Evolutionary conservation across 64 coral and sea anemone genomes (phyloP), one percentile per base, ranked within the genome.

Genomic region (Acropora yongei): DNA sequence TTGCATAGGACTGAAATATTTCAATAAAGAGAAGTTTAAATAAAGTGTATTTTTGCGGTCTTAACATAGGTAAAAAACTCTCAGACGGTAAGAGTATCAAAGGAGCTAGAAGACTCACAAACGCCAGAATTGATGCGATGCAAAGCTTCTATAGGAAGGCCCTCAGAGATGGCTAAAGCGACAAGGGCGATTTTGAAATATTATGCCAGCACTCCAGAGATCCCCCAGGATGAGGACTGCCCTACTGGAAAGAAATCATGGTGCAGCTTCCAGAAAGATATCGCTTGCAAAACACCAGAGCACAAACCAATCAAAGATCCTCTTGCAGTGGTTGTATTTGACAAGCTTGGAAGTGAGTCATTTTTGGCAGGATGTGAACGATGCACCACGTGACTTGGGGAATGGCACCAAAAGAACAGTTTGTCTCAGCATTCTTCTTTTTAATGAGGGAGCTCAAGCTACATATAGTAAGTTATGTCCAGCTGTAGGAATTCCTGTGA

Each of bases 321-420:
- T 1, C 17, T 96, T 14, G 90, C 90, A 17, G 58, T 96, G 6
- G 90, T 92, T 18, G 49, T 85, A 6, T 95, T 92, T 92, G 78
- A 80, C 12, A 65, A 77, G 44, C 85, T 92, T 67, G 86, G 86
- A 7, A 57, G 49, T 67, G 44, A 80, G 49, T 4, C n/a, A 18
- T 92, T 92, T 57, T 46, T 92, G 8, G 85, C 73, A 74, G 94
- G 86, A 2, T 92, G 94, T 72, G 94, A 92, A 60, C 83, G 78
- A 18, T 96, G 2, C 94, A 96, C 68, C 94, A 96, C 18, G 86
- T 96, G 2, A 92, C 82, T n/a, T 96, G 90, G 94, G 55, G 89
- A 4, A 46, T 92, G 68, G 89, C 94, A 8, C 89, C 94, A 1
- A 92, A 92, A 13, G 86, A 96, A 6, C 89, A 92, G 58, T 88